Conservation (phyloP, 2,888 invertebrate species). For the Clivina fossor region DNA sequence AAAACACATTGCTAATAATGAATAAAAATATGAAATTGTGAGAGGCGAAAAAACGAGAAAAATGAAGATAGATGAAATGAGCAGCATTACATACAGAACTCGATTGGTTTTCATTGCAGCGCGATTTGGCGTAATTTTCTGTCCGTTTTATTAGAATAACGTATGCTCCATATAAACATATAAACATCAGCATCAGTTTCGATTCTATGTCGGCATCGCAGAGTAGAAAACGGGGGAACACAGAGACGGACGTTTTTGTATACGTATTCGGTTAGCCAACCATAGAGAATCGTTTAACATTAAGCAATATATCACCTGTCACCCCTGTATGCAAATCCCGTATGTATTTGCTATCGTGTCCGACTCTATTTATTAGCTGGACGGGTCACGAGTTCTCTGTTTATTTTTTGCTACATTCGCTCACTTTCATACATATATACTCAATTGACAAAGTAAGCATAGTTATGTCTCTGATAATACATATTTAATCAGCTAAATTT, state of each 20-base stretch:
- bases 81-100: too few species aligned
- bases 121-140: slow-evolving; percentile 10
- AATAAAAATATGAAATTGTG: too few species aligned
- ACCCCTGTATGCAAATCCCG: slow-evolving; percentile 26
- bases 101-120: too few species aligned
- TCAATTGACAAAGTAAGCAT: too few species aligned
- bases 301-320: slow-evolving; percentile 24
- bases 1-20: too few species aligned
- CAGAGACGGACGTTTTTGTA: slow-evolving; percentile 2
- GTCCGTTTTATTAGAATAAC: slow-evolving; percentile 13
- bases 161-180: not conserved
- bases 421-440: too few species aligned
- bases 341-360: slow-evolving; percentile 29
- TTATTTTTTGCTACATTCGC: slow-evolving; percentile 21
- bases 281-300: slow-evolving; percentile 17
- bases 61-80: too few species aligned
- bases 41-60: too few species aligned
- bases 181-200: not conserved
- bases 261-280: slow-evolving; percentile 2
- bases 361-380: slow-evolving; percentile 29
- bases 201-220: not conserved
- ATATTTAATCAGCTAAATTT: too few species aligned
- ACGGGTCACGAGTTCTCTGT: slow-evolving; percentile 23
- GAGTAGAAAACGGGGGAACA: not conserved
- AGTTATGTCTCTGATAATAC: too few species aligned